phyloP scores from a whole-genome alignment of 2,888 invertebrate species.

The Lasioglossum marginatum region DNA sequence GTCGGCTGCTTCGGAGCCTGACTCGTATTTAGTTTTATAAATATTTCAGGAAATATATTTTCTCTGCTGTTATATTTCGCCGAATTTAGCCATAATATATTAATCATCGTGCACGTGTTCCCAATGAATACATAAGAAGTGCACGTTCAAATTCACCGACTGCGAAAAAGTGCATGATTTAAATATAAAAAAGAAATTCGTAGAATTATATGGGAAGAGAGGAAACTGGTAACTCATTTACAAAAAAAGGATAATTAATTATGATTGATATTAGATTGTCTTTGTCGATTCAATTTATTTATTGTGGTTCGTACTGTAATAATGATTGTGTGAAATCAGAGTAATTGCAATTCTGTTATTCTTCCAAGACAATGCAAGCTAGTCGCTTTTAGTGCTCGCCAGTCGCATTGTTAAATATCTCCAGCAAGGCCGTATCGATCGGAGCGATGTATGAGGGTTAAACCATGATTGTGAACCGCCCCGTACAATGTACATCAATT shows the following conservation, averaged over 20 bases:
- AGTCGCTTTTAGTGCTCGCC: conserved; percentile 2
- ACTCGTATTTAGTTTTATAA: conserved; percentile 32
- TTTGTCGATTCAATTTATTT: neutral
- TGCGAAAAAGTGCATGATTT: neutral
- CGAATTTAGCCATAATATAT: neutral
- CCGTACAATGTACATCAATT: conserved; percentile 13
- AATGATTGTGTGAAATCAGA: neutral
- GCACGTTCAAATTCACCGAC: neutral
- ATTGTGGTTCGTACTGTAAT: neutral
- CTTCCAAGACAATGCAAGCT: neutral
- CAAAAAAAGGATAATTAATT: neutral
- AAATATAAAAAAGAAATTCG: neutral
- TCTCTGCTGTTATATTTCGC: neutral
- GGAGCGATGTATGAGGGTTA: conserved; percentile 4
- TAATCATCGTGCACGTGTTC: neutral
- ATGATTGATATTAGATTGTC: neutral
- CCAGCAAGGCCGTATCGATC: conserved; percentile 5
- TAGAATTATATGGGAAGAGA: neutral
- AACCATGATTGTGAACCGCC: conserved; percentile 11
- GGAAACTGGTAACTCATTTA: neutral
- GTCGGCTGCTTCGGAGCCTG: conserved; percentile 23
- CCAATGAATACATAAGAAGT: neutral
- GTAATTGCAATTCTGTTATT: neutral
- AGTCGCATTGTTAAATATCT: conserved; percentile 3
- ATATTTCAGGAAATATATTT: conserved; percentile 27